Conservation (phyloP, 1,140 invertebrate genomes). For the Propsilocerus akamusi region DNA sequence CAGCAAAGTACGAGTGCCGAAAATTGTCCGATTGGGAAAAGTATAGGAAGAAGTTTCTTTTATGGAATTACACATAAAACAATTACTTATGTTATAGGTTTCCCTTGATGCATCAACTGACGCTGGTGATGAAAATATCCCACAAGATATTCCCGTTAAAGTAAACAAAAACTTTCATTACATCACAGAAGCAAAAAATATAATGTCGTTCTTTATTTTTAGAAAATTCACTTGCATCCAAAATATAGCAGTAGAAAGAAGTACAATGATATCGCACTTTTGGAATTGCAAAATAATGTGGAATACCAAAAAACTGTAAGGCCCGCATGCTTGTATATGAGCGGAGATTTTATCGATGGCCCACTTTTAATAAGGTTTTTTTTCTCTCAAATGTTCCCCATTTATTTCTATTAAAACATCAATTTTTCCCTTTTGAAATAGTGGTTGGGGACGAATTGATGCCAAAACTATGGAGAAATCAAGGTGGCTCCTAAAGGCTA, state of each 20-base stretch:
- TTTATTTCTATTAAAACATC: no score
- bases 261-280: constrained; percentile 39
- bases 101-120: constrained; percentile 12
- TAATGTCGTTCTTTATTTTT: no score
- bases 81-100: constrained; percentile 2
- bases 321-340: constrained; percentile 3
- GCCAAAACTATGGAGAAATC: neutral
- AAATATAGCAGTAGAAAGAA: constrained; percentile 16
- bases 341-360: no score
- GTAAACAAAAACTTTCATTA: no score
- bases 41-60: no score
- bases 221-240: constrained; percentile 28
- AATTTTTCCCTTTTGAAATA: no score
- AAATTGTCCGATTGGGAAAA: no score
- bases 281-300: constrained; percentile 31
- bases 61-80: no score
- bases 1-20: neutral
- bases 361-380: no score
- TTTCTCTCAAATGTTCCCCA: no score
- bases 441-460: neutral
- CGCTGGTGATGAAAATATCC: constrained; percentile 5
- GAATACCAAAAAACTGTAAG: constrained; percentile 19
- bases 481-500: neutral
- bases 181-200: no score
- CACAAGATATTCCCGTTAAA: neutral